Percentiles rank a stretch among this genome's conserved stretches.
These are phyloP conservation scores for Luehdorfia chinensis DNA, from an alignment of 1,140 invertebrate genomes.

Conservation along the genomic window DNA sequence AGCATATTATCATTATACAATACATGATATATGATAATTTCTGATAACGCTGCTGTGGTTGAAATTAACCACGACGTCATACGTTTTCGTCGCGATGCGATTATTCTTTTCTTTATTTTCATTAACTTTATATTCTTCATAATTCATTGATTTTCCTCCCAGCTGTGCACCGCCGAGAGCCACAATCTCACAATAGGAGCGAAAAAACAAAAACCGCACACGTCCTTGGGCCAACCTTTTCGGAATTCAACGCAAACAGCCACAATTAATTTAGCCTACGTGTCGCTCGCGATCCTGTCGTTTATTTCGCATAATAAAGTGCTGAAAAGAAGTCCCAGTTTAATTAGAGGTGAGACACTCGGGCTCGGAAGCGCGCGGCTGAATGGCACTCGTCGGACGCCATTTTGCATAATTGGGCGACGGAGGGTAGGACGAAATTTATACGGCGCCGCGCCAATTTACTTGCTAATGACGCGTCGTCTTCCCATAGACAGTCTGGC, in stretches of 20 bases:
- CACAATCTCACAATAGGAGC: too few relatives aligned
- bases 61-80: too few relatives aligned
- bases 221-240: too few relatives aligned
- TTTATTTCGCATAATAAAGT: slow-evolving; percentile 73
- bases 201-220: too few relatives aligned
- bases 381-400: slow-evolving; percentile 68
- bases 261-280: slow-evolving; percentile 55
- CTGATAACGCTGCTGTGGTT: too few relatives aligned
- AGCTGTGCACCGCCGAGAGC: too few relatives aligned
- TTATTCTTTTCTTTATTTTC: too few relatives aligned
- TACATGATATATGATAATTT: too few relatives aligned
- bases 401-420: slow-evolving; percentile 75
- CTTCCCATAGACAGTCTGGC: slow-evolving; percentile 50
- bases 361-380: slow-evolving; percentile 53
- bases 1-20: too few relatives aligned
- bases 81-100: too few relatives aligned
- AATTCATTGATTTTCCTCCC: too few relatives aligned
- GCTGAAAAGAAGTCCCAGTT: slow-evolving; percentile 70
- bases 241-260: not conserved
- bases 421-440: slow-evolving; percentile 69
- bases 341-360: slow-evolving; percentile 73
- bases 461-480: slow-evolving; percentile 71
- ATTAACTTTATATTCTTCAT: too few relatives aligned
- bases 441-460: slow-evolving; percentile 70
- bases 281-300: slow-evolving; percentile 53